These are phyloP conservation scores for Cygnus buccinator DNA, from an alignment of 2,113 vertebrate genomes.

Conservation along the genomic window DNA sequence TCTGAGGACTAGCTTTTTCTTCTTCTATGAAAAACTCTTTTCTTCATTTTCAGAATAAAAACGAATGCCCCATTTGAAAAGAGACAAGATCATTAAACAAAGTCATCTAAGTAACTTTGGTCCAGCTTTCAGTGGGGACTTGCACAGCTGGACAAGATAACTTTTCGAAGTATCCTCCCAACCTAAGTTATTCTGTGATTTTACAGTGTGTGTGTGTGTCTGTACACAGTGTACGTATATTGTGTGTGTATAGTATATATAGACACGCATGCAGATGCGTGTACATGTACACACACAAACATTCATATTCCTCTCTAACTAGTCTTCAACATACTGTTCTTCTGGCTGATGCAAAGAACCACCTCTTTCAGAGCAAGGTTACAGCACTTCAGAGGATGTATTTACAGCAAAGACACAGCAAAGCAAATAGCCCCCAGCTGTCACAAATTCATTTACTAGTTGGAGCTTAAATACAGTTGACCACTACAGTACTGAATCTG, in stretches of 20 bases:
- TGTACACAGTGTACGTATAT: background rate
- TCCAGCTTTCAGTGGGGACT: background rate
- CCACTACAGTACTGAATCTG: background rate
- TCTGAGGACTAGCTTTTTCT: background rate
- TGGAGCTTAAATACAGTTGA: background rate
- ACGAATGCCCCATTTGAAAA: background rate
- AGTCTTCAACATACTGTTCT: background rate
- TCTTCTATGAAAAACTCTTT: background rate
- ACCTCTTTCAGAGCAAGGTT: background rate
- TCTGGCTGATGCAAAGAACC: background rate
- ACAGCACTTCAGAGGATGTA: background rate
- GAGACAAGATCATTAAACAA: background rate
- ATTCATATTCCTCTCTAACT: background rate
- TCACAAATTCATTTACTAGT: background rate
- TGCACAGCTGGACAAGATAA: background rate
- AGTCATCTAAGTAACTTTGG: background rate
- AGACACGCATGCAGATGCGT: rapidly evolving
- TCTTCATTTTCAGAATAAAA: background rate
- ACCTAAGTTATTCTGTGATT: background rate
- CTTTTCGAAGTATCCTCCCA: background rate
- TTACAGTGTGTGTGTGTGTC: background rate
- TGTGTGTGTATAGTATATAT: background rate
- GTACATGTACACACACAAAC: background rate
- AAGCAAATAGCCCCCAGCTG: background rate
- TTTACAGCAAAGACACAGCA: background rate